Base-by-base conservation (phyloP, 2,113 vertebrate species). In the Corythornis cristatus region DNA sequence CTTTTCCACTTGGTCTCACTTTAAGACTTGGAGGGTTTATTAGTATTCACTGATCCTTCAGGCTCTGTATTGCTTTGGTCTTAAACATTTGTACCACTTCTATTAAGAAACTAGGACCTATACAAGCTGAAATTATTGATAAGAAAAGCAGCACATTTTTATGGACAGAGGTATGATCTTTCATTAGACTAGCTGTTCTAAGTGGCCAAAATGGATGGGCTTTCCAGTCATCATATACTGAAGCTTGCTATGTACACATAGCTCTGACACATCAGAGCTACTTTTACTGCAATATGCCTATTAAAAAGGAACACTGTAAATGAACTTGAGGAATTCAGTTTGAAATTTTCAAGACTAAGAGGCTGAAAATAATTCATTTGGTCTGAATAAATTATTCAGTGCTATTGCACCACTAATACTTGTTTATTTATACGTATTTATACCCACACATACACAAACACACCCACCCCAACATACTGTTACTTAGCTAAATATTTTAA, bases 361-460 rank as follows among this genome's bases (percentile, higher is more conserved):
- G 18, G 71, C 25, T 96, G 77, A 96, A 93, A 96, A 96, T 93
- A 96, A 96, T 95, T 96, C 40, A 96, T 91, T 87, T 94, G 94
- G 58, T 83, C 82, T 92, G 71, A 43, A 89, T 96, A 92, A 96
- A 96, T 96, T 94, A 95, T 96, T 93, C 89, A 96, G 93, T 85
- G 91, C 51, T 95, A 92, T 89, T 93, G 93, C 87, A 96, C 87
- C 72, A 76, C 40, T 95, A 93, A 96, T 92, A 95, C 78, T 96
- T 95, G 89, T 96, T 93, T 96, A 93, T 82, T 94, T 94, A 94
- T 93, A 84, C n/a, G 89, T 93, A 89, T 93, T 95, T 93, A 92
- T 89, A 84, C 42, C 42, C 84, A 71, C 62, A 57, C 26, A 33
- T 64, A 82, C 31, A 76, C 74, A 83, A 93, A 89, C 28, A 86